Base-by-base conservation (phyloP, 2,888 invertebrate genomes). In the Smittia sp. region DNA sequence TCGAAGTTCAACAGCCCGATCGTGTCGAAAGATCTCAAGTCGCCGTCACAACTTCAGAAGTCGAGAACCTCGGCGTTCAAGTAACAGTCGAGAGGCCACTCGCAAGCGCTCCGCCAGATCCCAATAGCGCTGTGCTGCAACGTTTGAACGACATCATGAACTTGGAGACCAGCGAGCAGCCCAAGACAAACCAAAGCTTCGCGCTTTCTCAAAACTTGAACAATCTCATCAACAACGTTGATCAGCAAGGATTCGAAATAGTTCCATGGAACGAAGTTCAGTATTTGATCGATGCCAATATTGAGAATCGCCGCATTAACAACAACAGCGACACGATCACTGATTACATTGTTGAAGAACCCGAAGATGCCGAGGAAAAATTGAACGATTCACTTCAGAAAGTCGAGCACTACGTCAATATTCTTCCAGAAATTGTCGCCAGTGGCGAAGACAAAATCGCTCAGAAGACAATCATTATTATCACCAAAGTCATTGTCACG, bases 21-120 rank as follows among this genome's bases (percentile, higher is more conserved):
- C 69, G 22, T 1, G 20, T 25, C 13, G 39, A 54, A 32, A 20
- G 22, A 52, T 67, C 74, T 11, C 13, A 38, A 6, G 41, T 58
- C 7, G 9, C 54, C n/a, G 69, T 41, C 9, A 24, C 18, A 39
- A 25, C n/a, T n/a, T n/a, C n/a, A n/a, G n/a, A n/a, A n/a, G n/a
- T n/a, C n/a, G n/a, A n/a, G n/a, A 77, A 78, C 15, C 78, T 79
- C 4, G 79, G 79, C 76, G 69, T 73, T 25, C 63, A 73, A 27
- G 46, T 73, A 1, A 46, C 15, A 18, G 6, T 73, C 4, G 67
- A 15, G 15, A 38, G 9, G 6, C 41, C 67, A 18, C 13, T 32
- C 1, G 20, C 46, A 7, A 66, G 38, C 11, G 70, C 32, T 22
- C 15, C 18, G 7, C 1, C 63, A 62, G 65, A 73, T 13, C 62